These are phyloP conservation scores for Platerodrilus igneus DNA, from an alignment of 2,888 invertebrate species.

Conservation along the genomic window DNA sequence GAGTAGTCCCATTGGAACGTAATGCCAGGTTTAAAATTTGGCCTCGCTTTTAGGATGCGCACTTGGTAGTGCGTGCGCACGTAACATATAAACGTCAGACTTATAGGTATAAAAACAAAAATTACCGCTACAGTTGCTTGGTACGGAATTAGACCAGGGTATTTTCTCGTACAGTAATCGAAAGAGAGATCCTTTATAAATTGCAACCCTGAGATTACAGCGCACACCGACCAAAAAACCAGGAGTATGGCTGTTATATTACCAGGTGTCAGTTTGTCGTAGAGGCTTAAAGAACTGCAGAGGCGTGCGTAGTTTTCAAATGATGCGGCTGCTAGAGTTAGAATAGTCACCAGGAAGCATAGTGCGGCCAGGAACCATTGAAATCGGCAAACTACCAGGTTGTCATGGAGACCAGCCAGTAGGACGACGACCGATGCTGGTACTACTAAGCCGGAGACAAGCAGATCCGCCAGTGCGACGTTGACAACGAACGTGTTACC, in stretches of 20 bases:
- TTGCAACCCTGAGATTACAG: slow-evolving; percentile 56
- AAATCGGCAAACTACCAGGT: slow-evolving; percentile 56
- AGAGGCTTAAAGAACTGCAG: slow-evolving; percentile 53
- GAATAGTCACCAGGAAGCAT: slow-evolving; percentile 61
- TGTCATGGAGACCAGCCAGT: slow-evolving; percentile 59
- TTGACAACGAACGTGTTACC: slow-evolving; percentile 67
- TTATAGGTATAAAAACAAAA: slow-evolving; percentile 57
- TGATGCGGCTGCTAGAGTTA: slow-evolving; percentile 61
- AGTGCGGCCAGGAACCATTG: slow-evolving; percentile 64
- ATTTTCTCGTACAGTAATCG: slow-evolving; percentile 61
- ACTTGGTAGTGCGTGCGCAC: slow-evolving; percentile 51
- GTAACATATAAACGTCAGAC: slow-evolving; percentile 55
- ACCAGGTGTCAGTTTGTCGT: slow-evolving; percentile 49
- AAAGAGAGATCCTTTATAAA: slow-evolving; percentile 59
- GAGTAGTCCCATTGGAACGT: slow-evolving; percentile 61
- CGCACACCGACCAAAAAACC: slow-evolving; percentile 55
- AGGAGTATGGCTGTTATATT: slow-evolving; percentile 54
- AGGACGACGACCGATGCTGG: slow-evolving; percentile 67
- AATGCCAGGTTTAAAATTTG: slow-evolving; percentile 60
- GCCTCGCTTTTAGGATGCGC: slow-evolving; percentile 50
- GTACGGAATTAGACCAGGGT: slow-evolving; percentile 54
- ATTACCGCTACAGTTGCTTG: slow-evolving; percentile 55
- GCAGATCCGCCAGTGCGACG: slow-evolving; percentile 66
- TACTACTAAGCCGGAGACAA: slow-evolving; percentile 65
- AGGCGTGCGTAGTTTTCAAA: slow-evolving; percentile 63